Evolutionary conservation across 1,140 invertebrate species (phyloP), one percentile per base, ranked within the genome.

Genomic region (Arctopsyche grandis): DNA sequence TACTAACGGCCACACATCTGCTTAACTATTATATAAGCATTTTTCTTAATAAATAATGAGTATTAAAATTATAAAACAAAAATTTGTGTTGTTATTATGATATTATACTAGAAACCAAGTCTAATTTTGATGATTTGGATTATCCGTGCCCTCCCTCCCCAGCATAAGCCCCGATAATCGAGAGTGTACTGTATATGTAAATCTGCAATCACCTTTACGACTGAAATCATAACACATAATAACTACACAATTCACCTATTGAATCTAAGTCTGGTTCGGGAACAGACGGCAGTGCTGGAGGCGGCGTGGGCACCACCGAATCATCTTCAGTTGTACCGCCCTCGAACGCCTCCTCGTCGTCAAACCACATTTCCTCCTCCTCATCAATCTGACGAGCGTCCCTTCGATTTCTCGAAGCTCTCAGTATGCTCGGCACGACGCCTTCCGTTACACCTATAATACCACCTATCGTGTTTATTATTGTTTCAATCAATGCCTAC

Each of bases 361-460:
- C 98, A 88, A 99, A 99, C 97, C 97, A 99, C 92, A 98, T 97
- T 87, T 99, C 98, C 86, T 99, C 98, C 83, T 99, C 98, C 84
- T 99, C 97, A 66, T 99, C 97, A 80, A 98, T 90, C 84, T 97
- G 94, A 58, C 97, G 90, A 80, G 96, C 94, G 88, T 99, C 97
- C 66, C 97, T 91, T 82, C 97, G 90, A 87, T 95, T 98, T 77
- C 97, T 90, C 85, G 92, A 92, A 80, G 91, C 93, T 83, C 95
- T 89, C 81, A 96, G 88, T 84, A 96, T 93, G 70, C 94, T 94
- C 81, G 94, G 93, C 63, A 94, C 92, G 79, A 86, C 87, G 69
- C 86, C 85, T 79, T 89, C 86, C 44, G 84, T 82, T 3, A 86
- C 86, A 7, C 84, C 85, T 85, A 86, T 87, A 58, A 73, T 56